Base-by-base conservation (phyloP, 2,888 invertebrate species). In the Chironomus tentans region DNA sequence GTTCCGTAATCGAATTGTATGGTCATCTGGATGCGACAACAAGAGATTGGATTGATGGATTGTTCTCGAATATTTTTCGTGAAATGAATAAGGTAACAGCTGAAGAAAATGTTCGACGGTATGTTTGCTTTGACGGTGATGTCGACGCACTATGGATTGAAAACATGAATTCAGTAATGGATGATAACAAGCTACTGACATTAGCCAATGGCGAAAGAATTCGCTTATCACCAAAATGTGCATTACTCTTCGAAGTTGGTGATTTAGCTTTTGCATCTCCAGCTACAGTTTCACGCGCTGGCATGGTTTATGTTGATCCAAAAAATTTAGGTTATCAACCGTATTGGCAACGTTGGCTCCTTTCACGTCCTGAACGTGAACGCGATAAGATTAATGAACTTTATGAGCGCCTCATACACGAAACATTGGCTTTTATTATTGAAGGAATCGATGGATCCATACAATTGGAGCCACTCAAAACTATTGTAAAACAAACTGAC, bases 81-180 rank as follows among this genome's bases (percentile, higher is more conserved):
- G 94, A 95, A 82, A 92, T 95, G 84, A 96, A 96, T 85, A 91
- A 88, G 85, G 92, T 90, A 0, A 83, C 87, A 0, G 84, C 88
- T 3, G 91, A 91, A 18, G 89, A 87, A 80, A 86, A 90, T 78
- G 94, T 95, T 81, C 87, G 89, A 75, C 89, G 90, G 77, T 95
- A 94, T 82, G 93, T 95, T 69, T 85, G 96, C 69, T 96, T 95
- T 84, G 97, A 97, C 82, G 97, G 97, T 2, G 95, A 96, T 81
- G 95, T 97, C 2, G 96, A 97, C 85, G 93, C 96, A 0, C 86
- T 95, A 61, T 97, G 96, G 96, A 94, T 97, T 78, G 97, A 97
- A 84, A 97, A 96, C 84, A 96, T 97, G 95, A 97, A 96, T 85
- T 95, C 95, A 0, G 95, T 97, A 2, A 96, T 97, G 96, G 97